Evolutionary conservation across 2,113 vertebrate species (phyloP), one percentile per base, ranked within the genome.

Genomic region (Coracopsis vasa): DNA sequence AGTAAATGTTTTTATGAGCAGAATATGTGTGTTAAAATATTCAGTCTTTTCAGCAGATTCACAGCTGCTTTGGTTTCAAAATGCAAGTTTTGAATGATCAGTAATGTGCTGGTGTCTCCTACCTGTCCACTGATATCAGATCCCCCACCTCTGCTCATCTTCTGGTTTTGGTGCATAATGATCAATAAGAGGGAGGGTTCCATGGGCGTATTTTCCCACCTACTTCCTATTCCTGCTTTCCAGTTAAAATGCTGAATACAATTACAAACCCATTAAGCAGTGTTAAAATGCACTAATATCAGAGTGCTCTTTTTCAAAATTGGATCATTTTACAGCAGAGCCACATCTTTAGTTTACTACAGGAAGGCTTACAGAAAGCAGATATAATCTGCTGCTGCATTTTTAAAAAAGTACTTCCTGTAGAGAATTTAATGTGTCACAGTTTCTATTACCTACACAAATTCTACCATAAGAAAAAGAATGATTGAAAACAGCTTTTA

Each of bases 261-360:
- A 97, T 98, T 97, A 97, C 80, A 97, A 95, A 95, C 35, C 94
- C 96, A 97, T 98, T 97, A 97, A 94, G 97, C 93, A 96, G 95
- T 95, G 92, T 80, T 94, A 95, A 93, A 95, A 96, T 92, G 64
- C 82, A 95, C 58, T 89, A 87, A 62, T 91, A 84, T 29, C 64
- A 74, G 80, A 93, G 64, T 29, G 81, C 10, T 65, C 60, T 86
- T 95, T 93, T 67, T 66, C 86, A 92, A 58, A 96, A 80, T 79
- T 82, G n/a, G 37, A 96, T 86, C 91, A 56, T 58, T 95, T 97
- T 94, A 80, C 94, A 92, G 19, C 33, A 70, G 58, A 88, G 60
- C 27, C 74, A 85, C 25, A 61, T 78, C 20, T 82, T 51, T 44
- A 45, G 25, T 1, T 6, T 56, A 15, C 6, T 7, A 60, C 74